Conservation (phyloP, 2,113 vertebrate species). For the Octodon degus region DNA sequence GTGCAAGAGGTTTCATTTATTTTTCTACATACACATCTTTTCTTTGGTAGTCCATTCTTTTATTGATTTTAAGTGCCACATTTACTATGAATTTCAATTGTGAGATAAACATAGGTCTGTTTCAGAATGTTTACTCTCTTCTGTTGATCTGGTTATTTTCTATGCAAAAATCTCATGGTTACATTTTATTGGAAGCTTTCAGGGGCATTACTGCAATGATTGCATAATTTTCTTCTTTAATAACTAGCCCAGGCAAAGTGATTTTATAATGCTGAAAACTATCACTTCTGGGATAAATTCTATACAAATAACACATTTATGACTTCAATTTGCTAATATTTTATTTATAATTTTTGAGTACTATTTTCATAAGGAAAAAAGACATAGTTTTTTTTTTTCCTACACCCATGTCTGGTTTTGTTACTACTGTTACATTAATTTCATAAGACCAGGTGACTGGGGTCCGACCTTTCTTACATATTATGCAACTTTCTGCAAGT, state of each 20-base stretch:
- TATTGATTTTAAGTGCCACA: slow-evolving; percentile 26
- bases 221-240: neutral
- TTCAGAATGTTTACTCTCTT: slow-evolving; percentile 4
- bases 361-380: neutral
- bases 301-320: neutral
- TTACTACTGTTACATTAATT: neutral
- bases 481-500: neutral
- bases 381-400: neutral
- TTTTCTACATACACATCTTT: neutral
- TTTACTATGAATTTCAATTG: neutral
- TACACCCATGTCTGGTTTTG: neutral
- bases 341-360: neutral
- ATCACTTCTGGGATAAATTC: slow-evolving; percentile 1
- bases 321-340: neutral
- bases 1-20: neutral
- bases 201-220: neutral
- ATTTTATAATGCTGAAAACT: neutral
- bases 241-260: neutral
- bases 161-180: neutral
- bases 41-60: neutral
- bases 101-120: neutral
- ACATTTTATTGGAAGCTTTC: neutral
- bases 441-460: neutral
- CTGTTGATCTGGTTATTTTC: neutral
- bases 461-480: neutral